These are phyloP conservation scores for Drosophila oshimai DNA, from an alignment of 1,140 invertebrate species.

Conservation along the genomic window DNA sequence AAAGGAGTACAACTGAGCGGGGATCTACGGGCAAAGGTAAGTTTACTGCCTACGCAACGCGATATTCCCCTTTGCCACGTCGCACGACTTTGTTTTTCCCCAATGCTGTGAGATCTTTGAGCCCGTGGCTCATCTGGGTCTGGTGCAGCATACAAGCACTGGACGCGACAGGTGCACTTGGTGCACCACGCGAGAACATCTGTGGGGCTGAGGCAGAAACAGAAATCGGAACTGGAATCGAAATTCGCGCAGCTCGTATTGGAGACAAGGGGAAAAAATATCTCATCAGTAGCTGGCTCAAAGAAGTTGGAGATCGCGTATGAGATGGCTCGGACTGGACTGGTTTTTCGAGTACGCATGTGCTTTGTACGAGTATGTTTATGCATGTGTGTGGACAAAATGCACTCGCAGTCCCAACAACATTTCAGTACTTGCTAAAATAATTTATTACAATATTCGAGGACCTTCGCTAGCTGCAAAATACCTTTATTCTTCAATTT, in stretches of 20 bases:
- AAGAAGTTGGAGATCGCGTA: conserved; percentile 26
- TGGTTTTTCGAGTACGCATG: conserved; percentile 29
- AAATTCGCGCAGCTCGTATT: conserved; percentile 18
- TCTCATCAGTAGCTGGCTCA: conserved; percentile 21
- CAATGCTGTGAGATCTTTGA: neutral
- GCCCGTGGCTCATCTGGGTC: neutral
- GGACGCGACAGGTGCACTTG: conserved; percentile 71
- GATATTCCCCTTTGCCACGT: conserved; percentile 1
- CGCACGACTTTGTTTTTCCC: neutral
- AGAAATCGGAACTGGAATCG: conserved; percentile 32
- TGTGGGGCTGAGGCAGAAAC: neutral
- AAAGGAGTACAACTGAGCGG: conserved; percentile 12
- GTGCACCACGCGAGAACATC: conserved; percentile 61
- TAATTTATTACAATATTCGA: neutral
- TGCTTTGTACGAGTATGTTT: neutral
- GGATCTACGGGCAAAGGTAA: conserved; percentile 15
- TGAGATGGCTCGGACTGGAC: conserved; percentile 30
- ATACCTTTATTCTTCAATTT: neutral
- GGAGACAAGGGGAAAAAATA: neutral
- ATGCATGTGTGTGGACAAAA: neutral
- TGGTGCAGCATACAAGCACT: conserved; percentile 46
- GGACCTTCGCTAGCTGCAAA: neutral
- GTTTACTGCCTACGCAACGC: neutral
- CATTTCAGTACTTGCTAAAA: neutral
- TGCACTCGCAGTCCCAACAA: neutral